Percentiles rank a stretch among this genome's conserved stretches.
Conservation (phyloP, 2,113 vertebrate genomes). For the Oxygymnocypris stewartii region DNA sequence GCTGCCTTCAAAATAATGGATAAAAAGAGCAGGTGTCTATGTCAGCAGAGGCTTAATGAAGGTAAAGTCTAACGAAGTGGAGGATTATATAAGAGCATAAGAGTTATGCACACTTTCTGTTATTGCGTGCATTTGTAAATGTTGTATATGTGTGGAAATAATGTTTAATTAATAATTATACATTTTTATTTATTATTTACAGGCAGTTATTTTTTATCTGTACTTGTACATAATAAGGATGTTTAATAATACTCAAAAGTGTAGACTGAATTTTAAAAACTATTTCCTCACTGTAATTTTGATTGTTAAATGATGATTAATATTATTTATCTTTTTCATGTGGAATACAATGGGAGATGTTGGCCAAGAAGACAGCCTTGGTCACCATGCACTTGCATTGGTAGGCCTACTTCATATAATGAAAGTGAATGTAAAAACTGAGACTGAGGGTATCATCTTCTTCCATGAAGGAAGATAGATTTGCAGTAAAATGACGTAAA, state of each 20-base stretch:
- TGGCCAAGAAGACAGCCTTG: background rate
- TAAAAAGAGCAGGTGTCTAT: constrained; percentile 28
- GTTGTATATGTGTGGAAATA: background rate
- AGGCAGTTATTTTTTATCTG: background rate
- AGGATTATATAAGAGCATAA: background rate
- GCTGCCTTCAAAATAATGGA: background rate
- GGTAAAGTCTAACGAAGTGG: background rate
- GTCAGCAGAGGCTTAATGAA: constrained; percentile 9
- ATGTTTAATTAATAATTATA: background rate
- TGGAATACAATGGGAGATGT: background rate
- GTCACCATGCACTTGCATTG: background rate
- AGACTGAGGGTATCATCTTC: background rate
- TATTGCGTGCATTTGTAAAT: background rate
- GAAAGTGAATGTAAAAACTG: background rate
- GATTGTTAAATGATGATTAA: too few species aligned
- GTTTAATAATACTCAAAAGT: background rate
- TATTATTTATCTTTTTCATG: too few species aligned
- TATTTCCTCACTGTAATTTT: too few species aligned
- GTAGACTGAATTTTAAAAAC: too few species aligned
- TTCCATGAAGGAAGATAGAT: background rate
- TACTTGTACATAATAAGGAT: background rate
- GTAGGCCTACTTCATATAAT: background rate
- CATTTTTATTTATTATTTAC: background rate
- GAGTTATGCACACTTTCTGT: background rate
- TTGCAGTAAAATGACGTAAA: background rate